Evolutionary conservation across 2,888 invertebrate species (phyloP), one percentile per base, ranked within the genome.

Genomic region (Bombyx huttoni): DNA sequence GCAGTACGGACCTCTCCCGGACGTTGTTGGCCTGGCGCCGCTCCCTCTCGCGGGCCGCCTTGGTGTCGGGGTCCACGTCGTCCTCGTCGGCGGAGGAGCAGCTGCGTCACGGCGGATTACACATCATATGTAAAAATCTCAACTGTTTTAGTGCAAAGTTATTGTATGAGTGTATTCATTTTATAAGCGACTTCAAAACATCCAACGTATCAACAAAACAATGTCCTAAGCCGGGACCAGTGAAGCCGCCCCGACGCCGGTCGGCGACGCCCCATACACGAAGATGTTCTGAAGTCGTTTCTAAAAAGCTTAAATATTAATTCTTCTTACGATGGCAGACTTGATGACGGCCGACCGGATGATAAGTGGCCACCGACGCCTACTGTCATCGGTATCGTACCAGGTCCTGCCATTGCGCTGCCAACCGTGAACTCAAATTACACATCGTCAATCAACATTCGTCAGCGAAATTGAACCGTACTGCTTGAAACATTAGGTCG

Each of bases 21-120:
- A 98, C 97, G 91, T 98, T 98, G 92, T 98, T 98, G 76, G 98
- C 98, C 89, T 97, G 97, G 64, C 98, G 91, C 70, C 98, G 92
- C 90, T 98, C 96, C 89, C 94, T 93, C 91, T 98, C 98, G 81
- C 97, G 92, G 88, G 96, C 95, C 71, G 95, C 95, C 91, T 97
- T 97, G 74, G 94, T 93, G 89, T 93, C 93, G 51, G 96, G 96
- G 79, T 94, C 93, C 40, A 79, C 70, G 81, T 92, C 93, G 78
- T 94, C 95, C 78, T 95, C 95, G 74, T 95, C 95, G 56, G 94
- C 95, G 71, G 95, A 95, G 79, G 94, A 94, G 82, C 94, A 94
- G 89, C 94, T 91, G 73, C 12, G 35, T 35, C 9, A 40, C 40
- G 7, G 40, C 12, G 40, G 40, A 3, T 40, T 40, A 40, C 2